Base-by-base conservation (phyloP, 2,888 invertebrate genomes). In the Sphaeridia pumilis region DNA sequence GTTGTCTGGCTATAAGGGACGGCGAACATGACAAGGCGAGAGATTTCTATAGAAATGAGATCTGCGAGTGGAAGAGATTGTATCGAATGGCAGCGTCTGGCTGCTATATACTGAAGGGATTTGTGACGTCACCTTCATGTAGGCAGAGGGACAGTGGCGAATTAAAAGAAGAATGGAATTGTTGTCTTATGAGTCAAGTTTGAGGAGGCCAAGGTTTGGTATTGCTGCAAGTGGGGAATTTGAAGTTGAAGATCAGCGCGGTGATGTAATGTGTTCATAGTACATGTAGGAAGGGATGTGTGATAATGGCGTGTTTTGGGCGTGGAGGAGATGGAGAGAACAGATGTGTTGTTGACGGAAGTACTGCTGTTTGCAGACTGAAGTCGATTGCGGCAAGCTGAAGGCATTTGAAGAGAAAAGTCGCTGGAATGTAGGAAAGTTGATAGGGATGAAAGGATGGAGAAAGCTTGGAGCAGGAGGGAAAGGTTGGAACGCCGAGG, bases 161-260 rank as follows among this genome's bases (percentile, higher is more conserved):
- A n/a, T n/a, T n/a, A n/a, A n/a, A n/a, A n/a, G n/a, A n/a, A n/a
- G n/a, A n/a, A n/a, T n/a, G n/a, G n/a, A n/a, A n/a, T n/a, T n/a
- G n/a, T n/a, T n/a, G n/a, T n/a, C n/a, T n/a, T n/a, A n/a, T n/a
- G n/a, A n/a, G n/a, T n/a, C n/a, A n/a, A n/a, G n/a, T n/a, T n/a
- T n/a, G n/a, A n/a, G n/a, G 38, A 38, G 38, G 38, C 17, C 38
- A 38, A 38, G 38, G 38, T 7, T 38, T 14, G n/a, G n/a, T n/a
- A n/a, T n/a, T n/a, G n/a, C n/a, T 38, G 17, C 7, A 17, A 14
- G 38, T 38, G 38, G 20, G n/a, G 17, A 38, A 38, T 38, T 14
- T 38, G 38, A 38, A 38, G 38, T 38, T 38, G 38, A 38, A 38
- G 38, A 38, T 38, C 38, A 38, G 17, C 7, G 31, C 31, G 7